Conservation (phyloP, 2,113 vertebrate genomes). For the Ammospiza nelsoni region DNA sequence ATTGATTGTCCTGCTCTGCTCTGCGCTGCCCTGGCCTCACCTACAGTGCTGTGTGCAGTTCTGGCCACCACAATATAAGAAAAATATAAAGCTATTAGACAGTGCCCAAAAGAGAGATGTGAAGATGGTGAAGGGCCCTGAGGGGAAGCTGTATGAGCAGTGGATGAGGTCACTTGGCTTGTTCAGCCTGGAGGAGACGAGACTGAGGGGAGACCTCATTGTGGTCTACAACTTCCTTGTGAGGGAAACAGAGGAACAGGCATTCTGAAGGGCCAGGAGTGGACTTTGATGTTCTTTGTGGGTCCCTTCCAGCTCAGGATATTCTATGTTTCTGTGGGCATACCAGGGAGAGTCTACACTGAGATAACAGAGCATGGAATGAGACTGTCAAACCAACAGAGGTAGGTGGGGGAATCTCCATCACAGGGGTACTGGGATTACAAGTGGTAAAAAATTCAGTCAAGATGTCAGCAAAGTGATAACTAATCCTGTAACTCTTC, state of each 20-base stretch:
- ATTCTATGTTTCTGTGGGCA: background rate
- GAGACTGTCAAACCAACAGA: background rate
- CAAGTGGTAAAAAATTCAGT: background rate
- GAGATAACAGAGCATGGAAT: background rate
- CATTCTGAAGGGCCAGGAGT: background rate
- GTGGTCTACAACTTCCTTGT: background rate
- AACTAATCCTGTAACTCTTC: background rate
- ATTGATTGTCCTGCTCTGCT: background rate
- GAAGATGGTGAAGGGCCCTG: background rate
- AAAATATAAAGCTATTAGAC: background rate
- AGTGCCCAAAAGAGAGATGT: background rate
- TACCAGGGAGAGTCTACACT: background rate
- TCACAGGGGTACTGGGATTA: accelerated
- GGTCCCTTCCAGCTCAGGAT: background rate
- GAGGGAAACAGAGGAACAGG: background rate
- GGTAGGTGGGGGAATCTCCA: background rate
- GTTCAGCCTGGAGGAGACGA: background rate
- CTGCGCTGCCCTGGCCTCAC: accelerated
- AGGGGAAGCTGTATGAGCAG: background rate
- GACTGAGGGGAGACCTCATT: background rate
- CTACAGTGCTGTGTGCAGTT: background rate
- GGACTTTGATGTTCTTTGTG: background rate
- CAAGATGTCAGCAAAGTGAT: background rate
- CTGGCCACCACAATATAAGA: background rate
- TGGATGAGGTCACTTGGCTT: background rate